Evolutionary conservation across 1,140 invertebrate species (phyloP), one percentile per base, ranked within the genome.

Genomic region (Caenorhabditis remanei): DNA sequence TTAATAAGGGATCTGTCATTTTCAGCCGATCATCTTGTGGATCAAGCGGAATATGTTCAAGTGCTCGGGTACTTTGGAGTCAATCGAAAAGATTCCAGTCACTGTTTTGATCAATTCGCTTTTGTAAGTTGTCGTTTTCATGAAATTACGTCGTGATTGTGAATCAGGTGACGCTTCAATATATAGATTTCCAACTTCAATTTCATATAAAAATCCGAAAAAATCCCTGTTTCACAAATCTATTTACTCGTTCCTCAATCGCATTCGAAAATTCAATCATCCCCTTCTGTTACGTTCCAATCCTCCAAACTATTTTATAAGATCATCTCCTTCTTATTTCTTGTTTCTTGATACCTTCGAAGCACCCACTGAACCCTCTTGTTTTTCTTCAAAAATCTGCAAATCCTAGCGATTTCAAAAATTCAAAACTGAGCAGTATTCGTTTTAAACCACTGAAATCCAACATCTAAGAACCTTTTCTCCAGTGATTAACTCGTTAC

Each of bases 41-140:
- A 79, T 79, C 71, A 79, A 14, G 71, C 71, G 7, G 71, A 79
- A 79, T 79, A 79, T 79, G 71, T 79, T 50, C 71, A 79, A 79
- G 71, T 79, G n/a, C 71, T 79, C 71, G 71, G 71, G 11, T 79
- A 79, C 46, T 79, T 79, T 79, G 71, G 71, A 79, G 71, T 79
- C 46, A 79, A 79, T 79, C 13, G 71, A 50, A 79, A 79, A 24
- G 71, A 79, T 50, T 50, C 71, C 6, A 79, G 46, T 24, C 71
- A 79, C 24, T 79, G 71, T 24, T 79, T 79, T 24, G 71, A 79
- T 50, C 71, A 79, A 53, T 79, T 79, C 46, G 71, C 71, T 5
- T 79, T 79, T 79, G 71, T 79, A 53, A 79, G 71, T 79, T 32
- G 43, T 8, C 16, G 5, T 53, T 9, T 53, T 14, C 11, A 53